A percentile compares a stretch with the other conserved stretches of the same genome.
Conservation (phyloP, 2,888 invertebrate genomes). For the Nyleta sp. region DNA sequence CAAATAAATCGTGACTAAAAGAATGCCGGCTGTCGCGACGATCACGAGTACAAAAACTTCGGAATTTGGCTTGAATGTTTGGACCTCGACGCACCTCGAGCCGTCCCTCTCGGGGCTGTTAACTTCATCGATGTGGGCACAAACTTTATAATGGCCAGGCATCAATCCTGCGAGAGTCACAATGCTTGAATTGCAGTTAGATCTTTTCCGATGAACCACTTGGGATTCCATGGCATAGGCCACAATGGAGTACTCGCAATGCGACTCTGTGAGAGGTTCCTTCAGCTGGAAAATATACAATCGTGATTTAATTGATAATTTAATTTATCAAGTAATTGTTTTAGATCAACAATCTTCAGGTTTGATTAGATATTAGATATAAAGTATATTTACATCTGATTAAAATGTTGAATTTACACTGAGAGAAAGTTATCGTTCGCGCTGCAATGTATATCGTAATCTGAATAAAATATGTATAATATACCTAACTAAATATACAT, state of each 20-base stretch:
- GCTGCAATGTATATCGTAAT: no score
- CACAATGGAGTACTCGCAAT: slow-evolving; percentile 76
- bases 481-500: no score
- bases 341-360: no score
- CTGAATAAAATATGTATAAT: no score
- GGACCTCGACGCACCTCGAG: slow-evolving; percentile 86
- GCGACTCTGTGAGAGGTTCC: slow-evolving; percentile 26
- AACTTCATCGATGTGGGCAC: slow-evolving; percentile 84
- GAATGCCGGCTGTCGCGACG: slow-evolving; percentile 78
- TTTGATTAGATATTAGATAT: no score
- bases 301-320: no score
- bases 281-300: no score
- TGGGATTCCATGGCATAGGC: slow-evolving; percentile 78
- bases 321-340: no score
- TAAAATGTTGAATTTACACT: no score
- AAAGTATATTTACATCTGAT: no score
- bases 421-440: no score
- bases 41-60: slow-evolving; percentile 77
- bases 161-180: slow-evolving; percentile 86
- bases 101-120: slow-evolving; percentile 61
- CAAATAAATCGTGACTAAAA: slow-evolving; percentile 84
- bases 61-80: slow-evolving; percentile 82
- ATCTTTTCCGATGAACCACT: slow-evolving; percentile 85
- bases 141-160: slow-evolving; percentile 87
- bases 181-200: slow-evolving; percentile 86